Conservation (phyloP, 2,888 invertebrate species). For the Pachliopta kotzebuea region DNA sequence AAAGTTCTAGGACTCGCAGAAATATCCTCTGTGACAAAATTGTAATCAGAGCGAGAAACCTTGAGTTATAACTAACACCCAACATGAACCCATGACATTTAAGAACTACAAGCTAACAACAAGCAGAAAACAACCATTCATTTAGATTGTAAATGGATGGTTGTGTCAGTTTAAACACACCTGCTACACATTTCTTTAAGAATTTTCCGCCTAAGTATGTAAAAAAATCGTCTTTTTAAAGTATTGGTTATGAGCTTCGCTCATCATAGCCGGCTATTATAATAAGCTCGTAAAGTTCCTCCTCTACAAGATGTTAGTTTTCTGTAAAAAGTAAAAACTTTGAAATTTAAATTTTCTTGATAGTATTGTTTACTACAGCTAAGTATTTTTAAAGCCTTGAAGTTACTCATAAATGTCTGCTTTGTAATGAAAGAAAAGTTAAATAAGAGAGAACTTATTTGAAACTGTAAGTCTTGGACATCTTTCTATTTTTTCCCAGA, state of each 20-base stretch:
- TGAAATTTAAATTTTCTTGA: neutral
- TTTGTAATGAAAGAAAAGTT: neutral
- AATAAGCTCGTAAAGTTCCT: neutral
- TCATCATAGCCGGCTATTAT: neutral
- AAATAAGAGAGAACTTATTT: too few species aligned
- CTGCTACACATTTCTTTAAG: constrained; percentile 1
- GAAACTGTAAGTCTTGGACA: too few species aligned
- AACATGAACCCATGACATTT: neutral
- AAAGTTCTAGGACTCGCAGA: too few species aligned
- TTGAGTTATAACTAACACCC: neutral
- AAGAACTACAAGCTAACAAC: neutral
- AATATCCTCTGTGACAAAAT: neutral
- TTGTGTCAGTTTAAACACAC: constrained; percentile 3
- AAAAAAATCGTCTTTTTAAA: neutral
- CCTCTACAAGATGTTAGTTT: neutral
- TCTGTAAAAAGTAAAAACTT: neutral
- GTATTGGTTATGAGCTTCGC: neutral
- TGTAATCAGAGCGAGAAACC: neutral
- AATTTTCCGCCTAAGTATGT: neutral
- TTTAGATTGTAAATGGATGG: constrained; percentile 5
- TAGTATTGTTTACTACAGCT: neutral
- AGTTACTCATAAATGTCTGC: neutral
- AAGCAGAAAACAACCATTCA: constrained; percentile 1
- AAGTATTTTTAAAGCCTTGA: too few species aligned
- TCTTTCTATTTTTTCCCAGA: too few species aligned